Evolutionary conservation across 2,113 vertebrate genomes (phyloP), one percentile per base, ranked within the genome.

Genomic region (Centropus unirufus): DNA sequence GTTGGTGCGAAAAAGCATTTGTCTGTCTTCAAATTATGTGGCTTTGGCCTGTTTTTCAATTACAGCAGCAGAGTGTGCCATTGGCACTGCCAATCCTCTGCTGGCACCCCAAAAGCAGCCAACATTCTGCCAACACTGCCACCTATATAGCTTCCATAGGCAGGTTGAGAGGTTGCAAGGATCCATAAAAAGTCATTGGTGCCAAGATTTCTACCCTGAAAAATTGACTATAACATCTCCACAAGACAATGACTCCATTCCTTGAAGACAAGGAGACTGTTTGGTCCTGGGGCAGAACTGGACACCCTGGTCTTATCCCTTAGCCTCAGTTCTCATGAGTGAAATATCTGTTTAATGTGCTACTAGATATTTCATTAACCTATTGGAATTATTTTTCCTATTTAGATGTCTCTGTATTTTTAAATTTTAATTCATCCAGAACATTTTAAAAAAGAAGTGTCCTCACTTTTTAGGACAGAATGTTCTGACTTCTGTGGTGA

Each of bases 11-110:
- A 55, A 61, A 78, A 8, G 36, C 62, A n/a, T 17, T 61, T 49
- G 23, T 49, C 26, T 49, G 34, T 13, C 54, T 83, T 14, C 32
- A 73, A n/a, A 44, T 66, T 16, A 52, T 49, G 39, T 9, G 51
- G 11, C 36, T 76, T 58, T 86, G 51, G 21, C 30, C 21, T 66
- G n/a, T 36, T 76, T 64, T 66, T 14, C 16, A 47, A 5, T 49
- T 27, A 34, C 29, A 70, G 57, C 8, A 2, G 44, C n/a, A 36
- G 57, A 0, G 1, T 0, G 2, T 70, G 55, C 23, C 6, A 1
- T 29, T 46, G 47, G 27, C 34, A 54, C 29, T 26, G 74, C 32
- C 36, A 30, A 6, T 44, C 4, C 14, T 80, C 22, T 24, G 44
- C 26, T 1, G 9, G 19, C 66, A 26, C 13, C 79, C 44, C 8